These are phyloP conservation scores for Sceliomorpha sp. DNA, from an alignment of 2,888 invertebrate species.

Conservation along the genomic window DNA sequence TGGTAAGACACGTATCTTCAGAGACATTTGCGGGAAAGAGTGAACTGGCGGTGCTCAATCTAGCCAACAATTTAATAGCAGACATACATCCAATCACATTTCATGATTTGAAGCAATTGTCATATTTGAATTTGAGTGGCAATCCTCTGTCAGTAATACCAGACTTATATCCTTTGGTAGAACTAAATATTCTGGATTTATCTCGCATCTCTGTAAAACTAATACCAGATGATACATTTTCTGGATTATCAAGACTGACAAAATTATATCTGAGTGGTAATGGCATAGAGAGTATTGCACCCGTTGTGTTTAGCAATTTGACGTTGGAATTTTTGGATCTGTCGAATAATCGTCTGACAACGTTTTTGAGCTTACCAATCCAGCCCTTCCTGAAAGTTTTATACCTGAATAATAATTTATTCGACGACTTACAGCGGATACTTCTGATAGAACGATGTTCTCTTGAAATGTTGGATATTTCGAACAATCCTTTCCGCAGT, in stretches of 20 bases:
- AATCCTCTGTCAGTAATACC: background rate
- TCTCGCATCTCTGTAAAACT: background rate
- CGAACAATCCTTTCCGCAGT: background rate
- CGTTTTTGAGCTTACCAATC: background rate
- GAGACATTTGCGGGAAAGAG: background rate
- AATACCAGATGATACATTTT: background rate
- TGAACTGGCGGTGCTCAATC: background rate
- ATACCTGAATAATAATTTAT: background rate
- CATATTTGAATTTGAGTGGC: conserved; percentile 6
- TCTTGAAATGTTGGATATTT: conserved; percentile 3
- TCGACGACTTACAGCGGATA: background rate
- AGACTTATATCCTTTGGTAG: background rate
- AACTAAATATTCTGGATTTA: conserved; percentile 1
- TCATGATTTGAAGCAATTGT: background rate
- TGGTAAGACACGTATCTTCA: background rate
- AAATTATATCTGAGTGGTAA: conserved; percentile 2
- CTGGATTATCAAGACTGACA: conserved; percentile 2
- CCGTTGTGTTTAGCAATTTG: conserved; percentile 1
- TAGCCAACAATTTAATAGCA: background rate
- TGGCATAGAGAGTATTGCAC: conserved; percentile 1
- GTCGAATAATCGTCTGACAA: conserved; percentile 3
- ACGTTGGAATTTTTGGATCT: conserved; percentile 7
- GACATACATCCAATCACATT: background rate
- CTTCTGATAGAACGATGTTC: background rate
- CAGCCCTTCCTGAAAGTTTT: conserved; percentile 1